phyloP scores from a whole-genome alignment of 2,888 invertebrate species.

The Caenorhabditis sp. region DNA sequence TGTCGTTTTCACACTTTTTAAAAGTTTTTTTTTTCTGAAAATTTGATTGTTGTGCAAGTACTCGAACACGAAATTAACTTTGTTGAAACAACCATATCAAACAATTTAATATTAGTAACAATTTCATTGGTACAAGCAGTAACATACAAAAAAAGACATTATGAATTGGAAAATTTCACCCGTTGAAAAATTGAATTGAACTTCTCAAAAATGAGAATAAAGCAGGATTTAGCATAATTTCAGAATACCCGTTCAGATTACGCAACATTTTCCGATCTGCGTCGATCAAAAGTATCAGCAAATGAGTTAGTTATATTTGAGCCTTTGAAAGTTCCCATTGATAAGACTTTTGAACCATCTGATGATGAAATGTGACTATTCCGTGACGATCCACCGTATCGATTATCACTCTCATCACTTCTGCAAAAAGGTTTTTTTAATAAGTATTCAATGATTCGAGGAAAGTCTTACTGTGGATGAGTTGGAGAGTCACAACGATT shows the following conservation, averaged over 20 bases:
- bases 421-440: slow-evolving; percentile 25
- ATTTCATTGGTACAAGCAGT: too few species aligned
- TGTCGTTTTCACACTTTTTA: too few species aligned
- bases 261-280: slow-evolving; percentile 38
- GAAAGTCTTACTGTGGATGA: slow-evolving; percentile 36
- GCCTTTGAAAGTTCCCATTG: slow-evolving; percentile 51
- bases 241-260: background rate
- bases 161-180: too few species aligned
- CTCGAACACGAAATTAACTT: too few species aligned
- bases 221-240: too few species aligned
- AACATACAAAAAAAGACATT: too few species aligned
- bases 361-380: slow-evolving; percentile 56
- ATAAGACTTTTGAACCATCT: slow-evolving; percentile 42
- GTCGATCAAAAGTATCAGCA: slow-evolving; percentile 45
- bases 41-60: too few species aligned
- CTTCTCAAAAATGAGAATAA: too few species aligned
- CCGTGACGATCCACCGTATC: slow-evolving; percentile 51
- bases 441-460: background rate
- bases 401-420: slow-evolving; percentile 54
- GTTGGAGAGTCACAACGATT: slow-evolving; percentile 49
- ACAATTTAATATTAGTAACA: too few species aligned
- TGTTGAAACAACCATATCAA: too few species aligned
- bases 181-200: too few species aligned
- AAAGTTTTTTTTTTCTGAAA: too few species aligned
- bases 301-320: slow-evolving; percentile 38